Evolutionary conservation across 2,888 invertebrate genomes (phyloP), one percentile per base, ranked within the genome.

Genomic region (Andrena hattorfiana): DNA sequence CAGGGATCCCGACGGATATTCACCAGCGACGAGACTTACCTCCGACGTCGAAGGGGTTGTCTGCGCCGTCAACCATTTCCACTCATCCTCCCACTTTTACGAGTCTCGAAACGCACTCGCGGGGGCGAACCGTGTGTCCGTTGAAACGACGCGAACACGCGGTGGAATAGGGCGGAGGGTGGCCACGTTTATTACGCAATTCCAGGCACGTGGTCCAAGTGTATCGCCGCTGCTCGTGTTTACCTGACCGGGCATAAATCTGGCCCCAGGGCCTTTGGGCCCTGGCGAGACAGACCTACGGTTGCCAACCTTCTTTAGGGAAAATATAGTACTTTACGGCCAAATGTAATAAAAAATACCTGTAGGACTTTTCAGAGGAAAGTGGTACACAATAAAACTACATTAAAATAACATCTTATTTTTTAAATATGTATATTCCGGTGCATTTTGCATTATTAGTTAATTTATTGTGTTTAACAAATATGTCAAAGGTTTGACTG

Each of bases 111-210:
- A 32, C 3, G 54, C 35, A 62, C 63, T 32, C 7, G 35, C 28
- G 30, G n/a, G 60, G 16, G 48, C 30, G n/a, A 30, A 23, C 16
- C 8, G 67, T 48, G 67, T 48, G 30, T n/a, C 51, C 10, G 26
- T 68, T n/a, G 66, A 35, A 60, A 62, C 20, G 32, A 20, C 30
- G 35, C n/a, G 49, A 35, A 32, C 32, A n/a, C 62, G 71, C 23
- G 42, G 66, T 2, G 32, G 13, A 23, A 35, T 28, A 16, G 49
- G 23, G 42, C 13, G 16, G 42, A 42, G 64, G 66, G 60, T 48
- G 75, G 35, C 66, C 77, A 49, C 71, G 72, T 71, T 71, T 74
- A 64, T 86, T 86, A 72, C 75, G 48, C 67, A 87, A 86, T 81
- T 72, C 7, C 32, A 42, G 59, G 78, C 81, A 79, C 69, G 77